phyloP scores from a whole-genome alignment of 30 jellyfish, hydroid and myxozoan genomes.

The Pelagia noctiluca region DNA sequence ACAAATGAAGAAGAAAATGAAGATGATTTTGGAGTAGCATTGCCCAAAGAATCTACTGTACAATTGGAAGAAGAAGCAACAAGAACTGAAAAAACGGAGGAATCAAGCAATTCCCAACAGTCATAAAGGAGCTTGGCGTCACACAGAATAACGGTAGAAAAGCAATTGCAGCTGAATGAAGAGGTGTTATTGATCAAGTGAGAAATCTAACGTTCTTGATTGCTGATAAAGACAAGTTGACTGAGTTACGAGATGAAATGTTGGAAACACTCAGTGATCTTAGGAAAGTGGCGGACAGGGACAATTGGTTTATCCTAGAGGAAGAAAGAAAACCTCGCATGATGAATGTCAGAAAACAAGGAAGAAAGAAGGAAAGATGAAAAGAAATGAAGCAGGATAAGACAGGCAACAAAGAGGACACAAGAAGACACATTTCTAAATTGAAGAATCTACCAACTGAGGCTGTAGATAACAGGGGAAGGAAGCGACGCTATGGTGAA shows the following conservation, averaged over 20 bases:
- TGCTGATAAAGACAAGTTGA: neutral
- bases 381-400: too few relatives aligned
- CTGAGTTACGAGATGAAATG: neutral
- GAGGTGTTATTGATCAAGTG: neutral
- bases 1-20: too few relatives aligned
- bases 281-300: neutral
- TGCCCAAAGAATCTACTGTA: neutral
- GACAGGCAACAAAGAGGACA: too few relatives aligned
- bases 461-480: too few relatives aligned
- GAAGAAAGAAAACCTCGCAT: too few relatives aligned
- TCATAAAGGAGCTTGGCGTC: neutral
- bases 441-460: too few relatives aligned
- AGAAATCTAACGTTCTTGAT: neutral
- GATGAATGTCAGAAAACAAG: too few relatives aligned
- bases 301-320: constrained; percentile 5
- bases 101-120: neutral
- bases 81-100: neutral
- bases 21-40: too few relatives aligned
- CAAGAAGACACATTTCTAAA: too few relatives aligned
- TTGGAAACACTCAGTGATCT: neutral
- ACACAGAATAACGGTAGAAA: too few relatives aligned
- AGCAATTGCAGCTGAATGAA: neutral
- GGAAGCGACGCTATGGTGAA: constrained; percentile 6
- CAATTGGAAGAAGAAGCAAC: neutral
- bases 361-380: too few relatives aligned